Evolutionary conservation across 35 echinoderm and acorn worm species (phyloP).

Genomic region (Diadema setosum): DNA sequence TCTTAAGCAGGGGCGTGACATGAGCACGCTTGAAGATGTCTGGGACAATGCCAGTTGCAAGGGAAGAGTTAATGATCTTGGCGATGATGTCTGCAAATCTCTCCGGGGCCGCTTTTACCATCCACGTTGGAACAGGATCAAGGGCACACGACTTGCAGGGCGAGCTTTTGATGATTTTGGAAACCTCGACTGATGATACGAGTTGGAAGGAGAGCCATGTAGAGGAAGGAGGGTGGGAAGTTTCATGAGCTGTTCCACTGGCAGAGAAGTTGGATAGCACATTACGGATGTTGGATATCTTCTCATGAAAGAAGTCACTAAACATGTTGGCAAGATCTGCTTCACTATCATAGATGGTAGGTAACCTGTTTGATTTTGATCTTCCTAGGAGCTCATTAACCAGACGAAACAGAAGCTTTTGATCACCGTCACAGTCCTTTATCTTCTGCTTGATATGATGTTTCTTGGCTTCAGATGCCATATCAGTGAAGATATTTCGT

Average conservation of each 20-base stretch:
- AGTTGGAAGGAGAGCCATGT: no score
- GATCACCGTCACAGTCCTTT: no score
- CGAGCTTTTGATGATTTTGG: background rate
- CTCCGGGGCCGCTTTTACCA: background rate
- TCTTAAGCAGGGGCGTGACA: slow-evolving; percentile 35
- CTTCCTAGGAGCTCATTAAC: no score
- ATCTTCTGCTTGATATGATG: no score
- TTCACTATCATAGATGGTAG: no score
- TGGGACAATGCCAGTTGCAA: background rate
- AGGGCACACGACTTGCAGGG: background rate
- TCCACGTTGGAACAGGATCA: slow-evolving; percentile 32
- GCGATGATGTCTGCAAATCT: background rate
- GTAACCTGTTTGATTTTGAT: no score
- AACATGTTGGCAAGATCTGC: background rate
- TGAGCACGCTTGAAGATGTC: background rate
- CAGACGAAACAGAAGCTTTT: no score
- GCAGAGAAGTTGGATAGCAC: background rate
- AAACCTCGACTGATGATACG: background rate
- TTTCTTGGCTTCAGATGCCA: background rate
- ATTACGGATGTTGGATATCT: background rate
- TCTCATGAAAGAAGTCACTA: background rate
- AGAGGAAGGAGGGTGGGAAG: no score
- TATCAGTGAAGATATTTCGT: no score
- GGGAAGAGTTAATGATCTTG: background rate
- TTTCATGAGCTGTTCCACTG: background rate